phyloP scores from a whole-genome alignment of 2,113 vertebrate species.

The Callochromis pleurospilus region DNA sequence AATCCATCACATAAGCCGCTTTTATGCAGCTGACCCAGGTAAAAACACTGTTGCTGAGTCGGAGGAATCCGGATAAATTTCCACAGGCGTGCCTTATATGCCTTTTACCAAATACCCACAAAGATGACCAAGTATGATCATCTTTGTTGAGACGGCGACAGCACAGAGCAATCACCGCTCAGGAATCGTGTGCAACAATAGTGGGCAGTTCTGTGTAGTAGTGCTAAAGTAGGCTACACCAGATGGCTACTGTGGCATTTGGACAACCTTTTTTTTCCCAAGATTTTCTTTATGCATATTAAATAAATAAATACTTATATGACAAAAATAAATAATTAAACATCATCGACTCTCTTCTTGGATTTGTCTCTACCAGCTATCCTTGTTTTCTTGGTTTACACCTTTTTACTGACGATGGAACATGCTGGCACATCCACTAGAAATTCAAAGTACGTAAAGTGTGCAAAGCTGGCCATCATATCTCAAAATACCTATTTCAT shows the following conservation, averaged over 20 bases:
- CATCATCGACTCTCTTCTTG: not conserved
- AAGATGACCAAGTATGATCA: not conserved
- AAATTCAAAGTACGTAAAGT: not conserved
- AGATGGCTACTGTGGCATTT: conserved; percentile 2
- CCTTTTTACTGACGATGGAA: not conserved
- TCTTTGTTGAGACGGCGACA: not conserved
- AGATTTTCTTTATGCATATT: not conserved
- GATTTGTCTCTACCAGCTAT: not conserved
- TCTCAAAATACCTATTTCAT: not conserved
- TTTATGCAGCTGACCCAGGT: not conserved
- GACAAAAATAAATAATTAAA: not conserved
- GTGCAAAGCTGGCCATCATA: not conserved
- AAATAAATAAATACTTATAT: not conserved
- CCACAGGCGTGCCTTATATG: not conserved
- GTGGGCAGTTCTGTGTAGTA: not conserved
- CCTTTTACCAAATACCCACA: not conserved
- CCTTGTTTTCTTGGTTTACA: not conserved
- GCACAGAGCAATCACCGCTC: not conserved
- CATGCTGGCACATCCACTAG: not conserved
- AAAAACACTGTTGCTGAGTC: not conserved
- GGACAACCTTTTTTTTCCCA: not conserved
- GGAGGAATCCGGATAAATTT: not conserved
- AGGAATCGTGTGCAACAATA: not conserved
- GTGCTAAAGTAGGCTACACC: not conserved
- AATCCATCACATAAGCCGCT: not conserved